Percentiles rank a stretch among this genome's conserved stretches.
phyloP scores from a whole-genome alignment of 1,140 invertebrate species.

The Drosophila littoralis region DNA sequence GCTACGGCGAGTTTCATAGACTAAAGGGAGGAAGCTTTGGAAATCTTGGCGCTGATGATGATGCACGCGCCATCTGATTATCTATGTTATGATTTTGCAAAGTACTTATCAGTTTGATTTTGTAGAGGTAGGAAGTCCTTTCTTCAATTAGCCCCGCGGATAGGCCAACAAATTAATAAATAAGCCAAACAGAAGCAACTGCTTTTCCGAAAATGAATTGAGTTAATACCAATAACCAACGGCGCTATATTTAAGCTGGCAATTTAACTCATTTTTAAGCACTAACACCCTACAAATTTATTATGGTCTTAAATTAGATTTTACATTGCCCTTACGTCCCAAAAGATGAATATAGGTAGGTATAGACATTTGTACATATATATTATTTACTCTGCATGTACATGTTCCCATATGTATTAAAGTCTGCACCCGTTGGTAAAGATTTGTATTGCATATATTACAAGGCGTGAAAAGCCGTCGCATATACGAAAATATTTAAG shows the following conservation, averaged over 20 bases:
- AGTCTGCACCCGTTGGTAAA: constrained; percentile 28
- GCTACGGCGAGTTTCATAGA: neutral
- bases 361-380: constrained; percentile 2
- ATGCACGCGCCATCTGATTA: constrained; percentile 58
- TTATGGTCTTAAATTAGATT: neutral
- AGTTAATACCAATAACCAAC: constrained; percentile 58
- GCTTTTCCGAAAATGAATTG: constrained; percentile 13
- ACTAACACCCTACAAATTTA: neutral
- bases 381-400: constrained; percentile 6
- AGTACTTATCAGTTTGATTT: constrained; percentile 66
- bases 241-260: constrained; percentile 50
- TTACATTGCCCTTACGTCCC: neutral
- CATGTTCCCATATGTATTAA: neutral
- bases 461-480: constrained; percentile 58
- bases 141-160: constrained; percentile 32
- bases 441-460: constrained; percentile 56
- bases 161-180: constrained; percentile 10
- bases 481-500: constrained; percentile 66
- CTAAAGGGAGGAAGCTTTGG: constrained; percentile 49
- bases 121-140: constrained; percentile 24
- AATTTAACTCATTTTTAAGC: constrained; percentile 62
- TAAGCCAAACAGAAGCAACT: neutral
- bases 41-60: constrained; percentile 61
- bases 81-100: constrained; percentile 59
- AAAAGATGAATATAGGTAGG: neutral